Evolutionary conservation across 2,797 vertebrate genomes (phyloP).

Genomic region (Dryobates pubescens): DNA sequence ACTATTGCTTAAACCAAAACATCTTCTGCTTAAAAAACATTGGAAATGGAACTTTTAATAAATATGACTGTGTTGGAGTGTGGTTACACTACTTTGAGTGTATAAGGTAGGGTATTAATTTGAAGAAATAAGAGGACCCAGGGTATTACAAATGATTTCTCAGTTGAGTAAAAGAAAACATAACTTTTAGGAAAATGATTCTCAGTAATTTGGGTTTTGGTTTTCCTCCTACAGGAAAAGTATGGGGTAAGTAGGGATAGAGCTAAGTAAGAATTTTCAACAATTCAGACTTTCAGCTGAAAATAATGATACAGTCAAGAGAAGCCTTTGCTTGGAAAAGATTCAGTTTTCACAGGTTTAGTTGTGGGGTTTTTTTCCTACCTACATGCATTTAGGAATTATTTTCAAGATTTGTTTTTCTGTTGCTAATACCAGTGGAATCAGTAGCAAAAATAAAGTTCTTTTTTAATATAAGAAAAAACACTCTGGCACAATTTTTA

Average conservation of each 20-base stretch:
- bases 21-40: slow-evolving; percentile 50
- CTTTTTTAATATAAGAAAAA: neutral
- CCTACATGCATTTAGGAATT: neutral
- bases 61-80: slow-evolving; percentile 51
- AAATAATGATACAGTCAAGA: slow-evolving; percentile 29
- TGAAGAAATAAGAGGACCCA: slow-evolving; percentile 26
- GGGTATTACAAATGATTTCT: slow-evolving; percentile 47
- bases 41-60: slow-evolving; percentile 29
- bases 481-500: neutral
- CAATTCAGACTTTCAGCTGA: slow-evolving; percentile 63
- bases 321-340: slow-evolving; percentile 19
- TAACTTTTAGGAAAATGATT: slow-evolving; percentile 56
- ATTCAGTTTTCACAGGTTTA: neutral
- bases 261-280: slow-evolving; percentile 38
- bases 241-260: slow-evolving; percentile 22
- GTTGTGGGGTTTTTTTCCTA: neutral
- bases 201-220: slow-evolving; percentile 36
- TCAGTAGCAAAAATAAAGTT: neutral
- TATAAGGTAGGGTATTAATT: slow-evolving; percentile 43
- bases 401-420: slow-evolving; percentile 23
- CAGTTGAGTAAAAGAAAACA: slow-evolving; percentile 54
- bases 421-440: neutral
- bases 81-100: slow-evolving; percentile 26
- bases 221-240: slow-evolving; percentile 53
- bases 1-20: slow-evolving; percentile 45